These are phyloP conservation scores for Heliconius aoede DNA, from an alignment of 2,888 invertebrate genomes.

Conservation along the genomic window DNA sequence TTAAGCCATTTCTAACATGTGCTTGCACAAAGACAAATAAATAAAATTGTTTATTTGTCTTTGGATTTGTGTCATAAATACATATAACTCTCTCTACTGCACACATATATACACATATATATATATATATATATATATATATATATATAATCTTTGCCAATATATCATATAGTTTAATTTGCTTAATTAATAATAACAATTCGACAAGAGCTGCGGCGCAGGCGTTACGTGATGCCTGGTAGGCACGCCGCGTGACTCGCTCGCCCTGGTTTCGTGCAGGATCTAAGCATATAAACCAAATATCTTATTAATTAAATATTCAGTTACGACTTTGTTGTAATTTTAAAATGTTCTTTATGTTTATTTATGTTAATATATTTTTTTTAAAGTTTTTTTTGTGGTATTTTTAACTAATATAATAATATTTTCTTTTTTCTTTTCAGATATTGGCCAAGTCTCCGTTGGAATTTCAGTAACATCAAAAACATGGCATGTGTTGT, in stretches of 20 bases:
- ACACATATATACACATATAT: background rate
- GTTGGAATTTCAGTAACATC: slow-evolving; percentile 17
- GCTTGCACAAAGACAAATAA: too few species aligned
- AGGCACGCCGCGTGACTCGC: slow-evolving; percentile 75
- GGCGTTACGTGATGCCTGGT: slow-evolving; percentile 64
- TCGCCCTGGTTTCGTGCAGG: slow-evolving; percentile 79
- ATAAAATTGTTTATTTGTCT: too few species aligned
- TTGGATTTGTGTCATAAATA: too few species aligned
- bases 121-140: background rate
- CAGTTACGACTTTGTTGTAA: slow-evolving; percentile 43
- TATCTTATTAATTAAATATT: slow-evolving; percentile 73
- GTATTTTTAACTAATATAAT: background rate
- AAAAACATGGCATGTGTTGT: slow-evolving; percentile 49
- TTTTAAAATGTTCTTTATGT: slow-evolving; percentile 31
- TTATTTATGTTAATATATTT: too few species aligned
- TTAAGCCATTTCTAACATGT: too few species aligned
- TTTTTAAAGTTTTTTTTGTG: background rate
- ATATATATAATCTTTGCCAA: background rate
- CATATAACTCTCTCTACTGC: too few species aligned
- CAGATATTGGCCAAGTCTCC: slow-evolving; percentile 43
- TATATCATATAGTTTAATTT: background rate
- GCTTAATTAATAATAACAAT: slow-evolving; percentile 27
- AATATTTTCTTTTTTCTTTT: slow-evolving; percentile 42
- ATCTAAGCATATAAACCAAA: slow-evolving; percentile 64
- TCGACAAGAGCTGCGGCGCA: slow-evolving; percentile 36